Percentiles rank a stretch among this genome's conserved stretches.
These are phyloP conservation scores for Formicarius rufipectus DNA, from an alignment of 2,113 vertebrate genomes.

Conservation along the genomic window DNA sequence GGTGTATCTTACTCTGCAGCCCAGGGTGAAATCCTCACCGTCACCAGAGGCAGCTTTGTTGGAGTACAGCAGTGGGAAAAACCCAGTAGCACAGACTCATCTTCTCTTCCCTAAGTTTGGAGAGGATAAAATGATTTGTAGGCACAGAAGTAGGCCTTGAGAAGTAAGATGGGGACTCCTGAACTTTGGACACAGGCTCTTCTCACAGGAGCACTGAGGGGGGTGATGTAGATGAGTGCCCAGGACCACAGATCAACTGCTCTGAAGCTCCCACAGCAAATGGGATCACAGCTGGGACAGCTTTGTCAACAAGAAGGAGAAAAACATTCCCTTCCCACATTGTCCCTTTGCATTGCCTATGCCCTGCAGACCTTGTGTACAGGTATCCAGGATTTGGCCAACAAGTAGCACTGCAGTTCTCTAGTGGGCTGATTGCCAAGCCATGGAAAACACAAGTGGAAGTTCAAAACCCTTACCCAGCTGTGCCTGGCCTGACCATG, in stretches of 20 bases:
- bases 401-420: background rate
- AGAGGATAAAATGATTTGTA: background rate
- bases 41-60: background rate
- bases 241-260: background rate
- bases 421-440: background rate
- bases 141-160: background rate
- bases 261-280: background rate
- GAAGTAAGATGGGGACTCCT: background rate
- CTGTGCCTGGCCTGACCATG: background rate
- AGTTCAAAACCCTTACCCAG: background rate
- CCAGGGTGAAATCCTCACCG: background rate
- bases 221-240: background rate
- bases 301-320: background rate
- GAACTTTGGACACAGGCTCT: background rate
- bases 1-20: background rate
- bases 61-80: background rate
- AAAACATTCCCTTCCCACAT: background rate
- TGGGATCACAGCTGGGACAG: background rate
- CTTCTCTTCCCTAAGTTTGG: background rate
- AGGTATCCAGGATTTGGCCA: background rate
- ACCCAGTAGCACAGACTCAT: background rate
- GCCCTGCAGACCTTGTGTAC: background rate
- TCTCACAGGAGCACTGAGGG: background rate
- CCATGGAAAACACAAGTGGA: background rate
- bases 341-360: background rate